Conservation (phyloP, 2,113 vertebrate species). For the Cisticola juncidis region DNA sequence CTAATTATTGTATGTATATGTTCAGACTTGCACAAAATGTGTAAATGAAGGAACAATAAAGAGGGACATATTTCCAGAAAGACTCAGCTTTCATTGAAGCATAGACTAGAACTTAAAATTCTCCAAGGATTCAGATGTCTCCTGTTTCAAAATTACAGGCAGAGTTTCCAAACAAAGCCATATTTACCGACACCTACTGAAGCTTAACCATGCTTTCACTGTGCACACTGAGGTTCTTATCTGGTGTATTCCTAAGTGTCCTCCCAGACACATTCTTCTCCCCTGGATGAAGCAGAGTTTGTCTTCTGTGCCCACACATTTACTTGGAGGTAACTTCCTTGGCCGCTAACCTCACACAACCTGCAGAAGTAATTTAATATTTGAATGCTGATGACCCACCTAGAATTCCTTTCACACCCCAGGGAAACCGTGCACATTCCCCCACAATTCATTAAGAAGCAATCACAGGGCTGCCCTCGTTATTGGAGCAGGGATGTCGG, state of each 20-base stretch:
- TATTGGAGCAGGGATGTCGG: not conserved
- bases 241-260: not conserved
- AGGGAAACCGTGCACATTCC: not conserved
- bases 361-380: not conserved
- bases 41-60: not conserved
- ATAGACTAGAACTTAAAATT: not conserved
- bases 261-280: not conserved
- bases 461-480: not conserved
- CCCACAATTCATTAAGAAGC: not conserved
- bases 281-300: not conserved
- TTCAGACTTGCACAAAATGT: not conserved
- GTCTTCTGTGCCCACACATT: not conserved
- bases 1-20: not conserved
- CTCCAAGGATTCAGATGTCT: not conserved
- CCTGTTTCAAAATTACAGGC: not conserved
- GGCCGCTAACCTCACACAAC: constrained; percentile 21
- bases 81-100: not conserved
- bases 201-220: not conserved
- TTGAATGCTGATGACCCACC: constrained; percentile 8
- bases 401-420: constrained; percentile 10
- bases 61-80: not conserved
- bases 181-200: not conserved
- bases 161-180: not conserved
- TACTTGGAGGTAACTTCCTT: not conserved
- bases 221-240: not conserved